phyloP scores from a whole-genome alignment of 1,140 invertebrate species.

The Berghia stephanieae region DNA sequence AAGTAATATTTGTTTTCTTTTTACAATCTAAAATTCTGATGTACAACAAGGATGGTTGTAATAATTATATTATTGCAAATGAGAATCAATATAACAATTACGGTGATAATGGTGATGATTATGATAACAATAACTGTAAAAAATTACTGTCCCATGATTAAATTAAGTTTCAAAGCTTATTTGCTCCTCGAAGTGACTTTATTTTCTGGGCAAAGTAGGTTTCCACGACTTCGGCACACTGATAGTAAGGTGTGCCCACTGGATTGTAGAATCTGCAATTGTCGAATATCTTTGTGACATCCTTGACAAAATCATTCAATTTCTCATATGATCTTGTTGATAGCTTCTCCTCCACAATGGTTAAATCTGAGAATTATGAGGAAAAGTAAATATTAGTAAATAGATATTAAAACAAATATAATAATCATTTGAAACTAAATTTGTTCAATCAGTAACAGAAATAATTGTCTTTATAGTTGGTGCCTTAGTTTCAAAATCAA shows the following conservation, averaged over 20 bases:
- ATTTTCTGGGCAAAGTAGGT: constrained; percentile 86
- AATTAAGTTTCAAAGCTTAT: constrained; percentile 8
- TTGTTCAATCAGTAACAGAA: background rate
- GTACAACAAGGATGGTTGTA: too few species aligned
- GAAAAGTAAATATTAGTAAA: background rate
- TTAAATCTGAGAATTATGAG: constrained; percentile 80
- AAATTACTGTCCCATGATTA: background rate
- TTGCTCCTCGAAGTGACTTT: constrained; percentile 49
- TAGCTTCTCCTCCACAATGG: constrained; percentile 90
- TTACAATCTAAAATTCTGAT: too few species aligned
- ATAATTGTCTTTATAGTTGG: too few species aligned
- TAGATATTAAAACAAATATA: background rate
- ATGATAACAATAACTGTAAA: too few species aligned
- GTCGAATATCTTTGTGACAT: constrained; percentile 98
- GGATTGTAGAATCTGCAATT: constrained; percentile 98
- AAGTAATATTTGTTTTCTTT: too few species aligned
- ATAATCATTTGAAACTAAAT: background rate
- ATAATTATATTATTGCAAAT: background rate
- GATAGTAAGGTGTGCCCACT: constrained; percentile 92
- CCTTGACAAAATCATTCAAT: constrained; percentile 93
- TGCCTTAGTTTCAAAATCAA: too few species aligned
- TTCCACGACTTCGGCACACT: constrained; percentile 93
- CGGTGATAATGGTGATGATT: too few species aligned
- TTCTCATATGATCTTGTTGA: constrained; percentile 84
- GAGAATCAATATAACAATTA: background rate